Base-by-base conservation (phyloP, 1,140 invertebrate species). In the Papilio xuthus region DNA sequence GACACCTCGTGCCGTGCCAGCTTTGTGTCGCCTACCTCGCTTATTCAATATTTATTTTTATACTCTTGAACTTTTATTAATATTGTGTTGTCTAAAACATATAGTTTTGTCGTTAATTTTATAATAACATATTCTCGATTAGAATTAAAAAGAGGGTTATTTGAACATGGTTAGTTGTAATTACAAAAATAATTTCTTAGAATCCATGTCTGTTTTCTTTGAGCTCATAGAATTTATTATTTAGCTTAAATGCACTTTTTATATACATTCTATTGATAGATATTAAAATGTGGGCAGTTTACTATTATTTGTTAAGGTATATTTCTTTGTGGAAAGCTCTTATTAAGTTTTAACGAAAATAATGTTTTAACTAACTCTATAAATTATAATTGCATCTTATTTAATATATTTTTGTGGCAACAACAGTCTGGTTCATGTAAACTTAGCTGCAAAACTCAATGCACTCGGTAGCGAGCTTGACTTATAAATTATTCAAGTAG, bases 401-500 rank as follows among this genome's bases (percentile, higher is more conserved):
- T 80, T 83, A 83, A 83, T 85, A 85, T 84, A 86, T 88, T 85
- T 83, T 84, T 81, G 87, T 87, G 86, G 84, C 88, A 84, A 88
- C 85, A 84, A 84, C 83, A 80, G 84, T 79, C 82, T 83, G 84
- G 83, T 86, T 85, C 81, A 74, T 80, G 79, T 82, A 79, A 85
- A 86, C 85, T 88, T 86, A 84, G 85, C 83, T 85, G 84, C 87
- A 87, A 90, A 92, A 91, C 90, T 88, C 86, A 89, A 84, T 88
- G 86, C 85, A 87, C 86, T 89, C 82, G 77, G 86, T 91, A 86
- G 88, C 82, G 86, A 91, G 86, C 84, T 85, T 76, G 73, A 87
- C 89, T 92, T 90, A 93, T 93, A 92, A 92, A 92, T 92, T 92
- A 93, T 93, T 93, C 91, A 93, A 89, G 84, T 86, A 86, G 87